phyloP scores from a whole-genome alignment of 2,113 vertebrate genomes.

The Rhadina sibilatrix region DNA sequence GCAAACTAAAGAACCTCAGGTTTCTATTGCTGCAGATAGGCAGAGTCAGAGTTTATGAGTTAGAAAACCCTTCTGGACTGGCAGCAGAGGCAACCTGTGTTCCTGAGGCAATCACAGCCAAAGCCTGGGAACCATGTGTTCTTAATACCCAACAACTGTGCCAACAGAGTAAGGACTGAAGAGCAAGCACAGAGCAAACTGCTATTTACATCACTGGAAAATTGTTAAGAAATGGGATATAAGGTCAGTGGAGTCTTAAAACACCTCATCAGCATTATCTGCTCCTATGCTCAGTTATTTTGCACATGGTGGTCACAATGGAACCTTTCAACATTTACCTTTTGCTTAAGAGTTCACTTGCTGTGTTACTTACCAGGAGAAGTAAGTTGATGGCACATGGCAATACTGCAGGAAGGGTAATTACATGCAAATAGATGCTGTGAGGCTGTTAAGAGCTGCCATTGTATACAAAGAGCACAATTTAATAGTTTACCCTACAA shows the following conservation, averaged over 20 bases:
- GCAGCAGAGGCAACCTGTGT: slow-evolving; percentile 34
- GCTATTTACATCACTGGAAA: background rate
- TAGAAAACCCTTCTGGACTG: background rate
- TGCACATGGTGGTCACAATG: background rate
- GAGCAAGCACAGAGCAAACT: background rate
- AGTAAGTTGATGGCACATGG: background rate
- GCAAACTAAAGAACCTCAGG: background rate
- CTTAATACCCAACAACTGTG: background rate
- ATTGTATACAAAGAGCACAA: background rate
- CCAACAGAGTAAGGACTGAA: background rate
- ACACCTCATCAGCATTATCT: slow-evolving; percentile 13
- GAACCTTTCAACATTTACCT: slow-evolving; percentile 3
- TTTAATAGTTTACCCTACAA: slow-evolving; percentile 22
- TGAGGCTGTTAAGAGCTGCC: background rate
- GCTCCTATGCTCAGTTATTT: slow-evolving; percentile 8
- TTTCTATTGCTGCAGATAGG: slow-evolving; percentile 31
- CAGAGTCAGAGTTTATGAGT: background rate
- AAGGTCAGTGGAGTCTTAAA: background rate
- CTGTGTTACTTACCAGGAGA: background rate
- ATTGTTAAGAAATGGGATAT: background rate
- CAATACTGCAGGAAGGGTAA: background rate
- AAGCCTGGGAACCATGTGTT: background rate
- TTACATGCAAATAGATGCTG: slow-evolving; percentile 23
- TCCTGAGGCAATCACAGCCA: slow-evolving; percentile 25
- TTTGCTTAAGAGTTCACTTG: background rate